phyloP scores from a whole-genome alignment of 2,113 vertebrate species.

The Dipodomys spectabilis region DNA sequence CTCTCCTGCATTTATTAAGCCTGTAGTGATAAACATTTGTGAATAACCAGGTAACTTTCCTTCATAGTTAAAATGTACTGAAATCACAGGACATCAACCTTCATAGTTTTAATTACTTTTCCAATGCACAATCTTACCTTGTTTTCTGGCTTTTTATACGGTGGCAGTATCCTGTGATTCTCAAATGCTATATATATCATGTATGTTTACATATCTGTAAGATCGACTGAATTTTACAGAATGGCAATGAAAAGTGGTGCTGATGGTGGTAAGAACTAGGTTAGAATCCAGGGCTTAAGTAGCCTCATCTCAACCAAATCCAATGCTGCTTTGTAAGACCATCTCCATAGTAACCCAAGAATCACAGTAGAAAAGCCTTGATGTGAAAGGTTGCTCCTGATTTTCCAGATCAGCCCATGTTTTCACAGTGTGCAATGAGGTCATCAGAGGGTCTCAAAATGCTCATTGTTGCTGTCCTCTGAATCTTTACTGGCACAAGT shows the following conservation, averaged over 20 bases:
- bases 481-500: slow-evolving; percentile 57
- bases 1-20: neutral
- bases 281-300: slow-evolving; percentile 12
- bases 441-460: slow-evolving; percentile 63
- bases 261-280: neutral
- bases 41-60: neutral
- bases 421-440: slow-evolving; percentile 71
- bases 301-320: slow-evolving; percentile 55
- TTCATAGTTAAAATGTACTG: neutral
- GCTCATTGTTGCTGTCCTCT: slow-evolving; percentile 52
- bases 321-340: slow-evolving; percentile 39
- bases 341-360: slow-evolving; percentile 71
- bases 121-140: neutral
- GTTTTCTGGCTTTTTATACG: neutral
- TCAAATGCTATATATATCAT: slow-evolving; percentile 45
- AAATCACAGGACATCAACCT: slow-evolving; percentile 35
- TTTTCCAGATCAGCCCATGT: slow-evolving; percentile 69
- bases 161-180: neutral
- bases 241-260: neutral
- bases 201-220: neutral
- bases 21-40: neutral
- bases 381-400: slow-evolving; percentile 64
- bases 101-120: slow-evolving; percentile 16
- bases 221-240: slow-evolving; percentile 14
- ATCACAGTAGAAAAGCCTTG: slow-evolving; percentile 57